Evolutionary conservation across 2,888 invertebrate species (phyloP).

Genomic region (Nineta flava): DNA sequence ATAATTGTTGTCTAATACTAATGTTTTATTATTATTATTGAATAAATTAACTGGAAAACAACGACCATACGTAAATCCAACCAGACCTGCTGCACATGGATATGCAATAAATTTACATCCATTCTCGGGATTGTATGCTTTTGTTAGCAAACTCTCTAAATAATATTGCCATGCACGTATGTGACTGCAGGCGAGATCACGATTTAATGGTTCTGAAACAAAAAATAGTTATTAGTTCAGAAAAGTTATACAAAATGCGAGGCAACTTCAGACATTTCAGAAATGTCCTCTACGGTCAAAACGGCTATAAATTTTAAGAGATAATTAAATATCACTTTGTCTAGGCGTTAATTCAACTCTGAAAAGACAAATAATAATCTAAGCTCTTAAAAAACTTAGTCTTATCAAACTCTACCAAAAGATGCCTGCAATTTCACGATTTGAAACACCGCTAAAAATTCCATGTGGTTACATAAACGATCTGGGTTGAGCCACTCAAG

Average conservation of each 20-base stretch:
- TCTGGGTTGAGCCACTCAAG: too few relatives aligned
- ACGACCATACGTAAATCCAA: conserved; percentile 31
- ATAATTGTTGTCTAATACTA: conserved; percentile 10
- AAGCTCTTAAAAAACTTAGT: too few relatives aligned
- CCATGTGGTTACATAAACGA: too few relatives aligned
- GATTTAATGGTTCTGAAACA: conserved; percentile 28
- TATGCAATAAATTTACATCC: conserved; percentile 35
- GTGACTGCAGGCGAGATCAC: conserved; percentile 39
- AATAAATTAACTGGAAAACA: conserved; percentile 32
- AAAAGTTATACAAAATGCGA: conserved; percentile 4
- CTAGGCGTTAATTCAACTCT: too few relatives aligned
- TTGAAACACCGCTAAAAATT: too few relatives aligned
- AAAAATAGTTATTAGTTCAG: background rate
- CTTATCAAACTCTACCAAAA: too few relatives aligned
- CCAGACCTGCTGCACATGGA: conserved; percentile 33
- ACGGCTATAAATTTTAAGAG: too few relatives aligned
- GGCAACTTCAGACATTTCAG: too few relatives aligned
- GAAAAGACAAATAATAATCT: too few relatives aligned
- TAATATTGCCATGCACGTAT: conserved; percentile 36
- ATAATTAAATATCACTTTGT: too few relatives aligned
- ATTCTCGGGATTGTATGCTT: conserved; percentile 16
- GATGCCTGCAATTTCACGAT: too few relatives aligned
- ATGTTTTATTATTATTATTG: conserved; percentile 14
- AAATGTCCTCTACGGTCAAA: too few relatives aligned
- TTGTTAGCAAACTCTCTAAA: conserved; percentile 30